These are phyloP conservation scores for Drosophila neocordata DNA, from an alignment of 1,140 invertebrate genomes.

Conservation along the genomic window DNA sequence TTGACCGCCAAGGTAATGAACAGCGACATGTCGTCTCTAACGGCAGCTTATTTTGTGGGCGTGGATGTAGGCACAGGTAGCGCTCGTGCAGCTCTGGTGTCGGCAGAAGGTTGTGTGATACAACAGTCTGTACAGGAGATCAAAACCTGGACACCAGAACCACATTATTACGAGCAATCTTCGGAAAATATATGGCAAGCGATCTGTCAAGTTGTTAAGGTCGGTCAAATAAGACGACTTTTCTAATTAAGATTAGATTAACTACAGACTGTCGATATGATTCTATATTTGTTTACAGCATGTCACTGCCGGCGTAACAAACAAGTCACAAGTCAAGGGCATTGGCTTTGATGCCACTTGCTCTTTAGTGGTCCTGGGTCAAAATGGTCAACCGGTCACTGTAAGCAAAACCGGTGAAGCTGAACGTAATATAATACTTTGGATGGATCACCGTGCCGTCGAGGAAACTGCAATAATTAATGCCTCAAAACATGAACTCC, in stretches of 20 bases:
- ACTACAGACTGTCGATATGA: conserved; percentile 24
- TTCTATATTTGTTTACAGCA: conserved; percentile 83
- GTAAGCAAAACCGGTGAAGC: conserved; percentile 89
- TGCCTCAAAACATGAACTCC: conserved; percentile 88
- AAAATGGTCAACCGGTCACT: conserved; percentile 88
- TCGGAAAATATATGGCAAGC: conserved; percentile 94
- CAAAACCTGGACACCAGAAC: conserved; percentile 89
- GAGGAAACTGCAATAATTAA: conserved; percentile 93
- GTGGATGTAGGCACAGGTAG: conserved; percentile 97
- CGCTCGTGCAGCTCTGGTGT: conserved; percentile 91
- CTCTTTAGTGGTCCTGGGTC: conserved; percentile 93
- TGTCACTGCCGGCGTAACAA: conserved; percentile 84
- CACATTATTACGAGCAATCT: conserved; percentile 95
- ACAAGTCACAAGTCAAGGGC: conserved; percentile 87
- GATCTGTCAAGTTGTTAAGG: conserved; percentile 78
- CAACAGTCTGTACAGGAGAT: conserved; percentile 87
- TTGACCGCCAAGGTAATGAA: conserved; percentile 58
- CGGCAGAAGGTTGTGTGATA: conserved; percentile 87
- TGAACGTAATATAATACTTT: conserved; percentile 94
- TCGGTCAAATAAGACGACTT: conserved; percentile 21
- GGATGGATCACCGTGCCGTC: conserved; percentile 97
- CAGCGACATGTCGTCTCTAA: conserved; percentile 22
- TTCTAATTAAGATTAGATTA: conserved; percentile 57
- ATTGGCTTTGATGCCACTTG: conserved; percentile 98
- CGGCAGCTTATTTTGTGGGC: conserved; percentile 88